These are phyloP conservation scores for Hypselothyrea guttata DNA, from an alignment of 2,888 invertebrate species.

Conservation along the genomic window DNA sequence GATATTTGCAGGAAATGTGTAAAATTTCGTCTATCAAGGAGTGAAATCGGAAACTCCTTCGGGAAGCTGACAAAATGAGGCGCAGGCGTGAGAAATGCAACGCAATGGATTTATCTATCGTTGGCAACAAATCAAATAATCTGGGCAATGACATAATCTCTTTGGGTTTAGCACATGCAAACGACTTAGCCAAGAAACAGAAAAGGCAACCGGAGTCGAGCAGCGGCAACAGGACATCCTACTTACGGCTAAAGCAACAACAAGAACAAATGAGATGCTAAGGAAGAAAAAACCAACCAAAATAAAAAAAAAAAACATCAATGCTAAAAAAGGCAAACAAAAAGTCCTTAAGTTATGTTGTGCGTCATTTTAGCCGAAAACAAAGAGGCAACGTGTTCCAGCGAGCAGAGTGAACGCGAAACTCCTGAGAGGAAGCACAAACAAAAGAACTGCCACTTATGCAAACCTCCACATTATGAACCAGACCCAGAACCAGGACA, in stretches of 20 bases:
- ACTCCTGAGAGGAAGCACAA: conserved; percentile 35
- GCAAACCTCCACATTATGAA: conserved; percentile 41
- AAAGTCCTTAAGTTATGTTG: conserved; percentile 81
- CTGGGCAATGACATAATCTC: conserved; percentile 71
- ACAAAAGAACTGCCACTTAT: conserved; percentile 60
- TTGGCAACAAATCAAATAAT: conserved; percentile 52
- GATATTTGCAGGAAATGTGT: conserved; percentile 62
- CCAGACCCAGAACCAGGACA: conserved; percentile 44
- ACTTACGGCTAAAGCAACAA: conserved; percentile 54
- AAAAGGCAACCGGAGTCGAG: conserved; percentile 43
- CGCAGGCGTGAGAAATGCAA: conserved; percentile 73
- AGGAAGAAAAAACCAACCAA: conserved; percentile 16
- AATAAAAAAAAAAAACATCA: conserved; percentile 17
- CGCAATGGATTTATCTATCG: conserved; percentile 57
- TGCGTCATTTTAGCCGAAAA: conserved; percentile 70
- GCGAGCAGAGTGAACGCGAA: conserved; percentile 34
- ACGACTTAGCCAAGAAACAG: conserved; percentile 49
- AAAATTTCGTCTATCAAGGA: conserved; percentile 51
- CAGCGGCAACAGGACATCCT: conserved; percentile 70
- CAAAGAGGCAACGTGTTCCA: conserved; percentile 49
- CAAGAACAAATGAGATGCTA: conserved; percentile 10
- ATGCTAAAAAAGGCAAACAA: conserved; percentile 80
- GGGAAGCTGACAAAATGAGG: conserved; percentile 7
- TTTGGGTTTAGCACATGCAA: conserved; percentile 63
- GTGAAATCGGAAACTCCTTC: conserved; percentile 64